Base-by-base conservation (phyloP, 2,797 vertebrate genomes). In the Remorina albescens region DNA sequence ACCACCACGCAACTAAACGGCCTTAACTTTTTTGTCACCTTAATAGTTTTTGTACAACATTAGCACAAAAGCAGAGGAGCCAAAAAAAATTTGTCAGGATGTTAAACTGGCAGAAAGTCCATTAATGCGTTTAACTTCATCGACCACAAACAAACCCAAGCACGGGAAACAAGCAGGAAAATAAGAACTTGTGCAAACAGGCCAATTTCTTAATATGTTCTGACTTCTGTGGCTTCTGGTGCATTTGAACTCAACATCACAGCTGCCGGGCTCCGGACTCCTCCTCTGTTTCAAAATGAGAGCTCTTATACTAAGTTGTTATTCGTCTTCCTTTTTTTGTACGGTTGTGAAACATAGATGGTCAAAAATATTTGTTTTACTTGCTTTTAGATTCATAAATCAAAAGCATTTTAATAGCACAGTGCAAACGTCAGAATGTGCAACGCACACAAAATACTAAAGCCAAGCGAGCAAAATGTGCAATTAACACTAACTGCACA, bases 21-120 rank as follows among this genome's bases (percentile, higher is more conserved):
- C 34, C 56, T 81, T 78, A 53, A 10, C 4, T 28, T 26, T n/a
- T 42, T 36, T 37, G 51, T 74, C 70, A 11, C 32, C 36, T 46
- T 41, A 25, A 26, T 42, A n/a, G n/a, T 68, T 57, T 51, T 44
- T 36, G 28, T 13, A 36, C 23, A 65, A 4, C 7, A 21, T 12
- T 42, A 63, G 46, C n/a, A 36, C 25, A 37, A 26, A n/a, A 41
- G 23, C 46, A 37, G 4, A 2, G 25, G 26, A 49, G n/a, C n/a
- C n/a, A 44, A 21, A 51, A n/a, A 25, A 19, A 67, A 67, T 62
- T 63, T 53, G 56, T 56, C 32, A 34, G 9, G 23, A 28, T 46
- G 25, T 8, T n/a, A 6, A 46, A 51, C 25, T 34, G 30, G 37
- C 44, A 49, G 28, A 11, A 64, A 49, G 13, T 59, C 26, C n/a